A percentile compares a stretch with the other conserved stretches of the same genome.
Conservation (phyloP, 2,888 invertebrate genomes). For the Chirona hameri region DNA sequence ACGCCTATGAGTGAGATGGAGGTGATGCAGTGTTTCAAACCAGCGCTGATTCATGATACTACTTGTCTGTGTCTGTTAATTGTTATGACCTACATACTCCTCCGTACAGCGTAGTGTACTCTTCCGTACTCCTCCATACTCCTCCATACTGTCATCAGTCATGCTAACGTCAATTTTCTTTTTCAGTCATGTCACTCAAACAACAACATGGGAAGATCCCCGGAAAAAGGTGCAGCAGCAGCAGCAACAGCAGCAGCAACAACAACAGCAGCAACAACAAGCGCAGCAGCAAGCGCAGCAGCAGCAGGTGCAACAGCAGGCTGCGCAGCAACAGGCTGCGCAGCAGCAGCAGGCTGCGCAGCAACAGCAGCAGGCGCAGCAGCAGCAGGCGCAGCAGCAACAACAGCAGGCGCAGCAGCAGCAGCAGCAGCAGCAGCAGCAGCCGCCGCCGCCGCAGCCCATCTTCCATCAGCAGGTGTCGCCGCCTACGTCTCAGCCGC, state of each 20-base stretch:
- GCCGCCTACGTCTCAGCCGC: slow-evolving; percentile 10
- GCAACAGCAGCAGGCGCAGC: slow-evolving; percentile 38
- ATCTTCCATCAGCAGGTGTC: slow-evolving; percentile 3
- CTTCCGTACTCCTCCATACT: too few relatives aligned
- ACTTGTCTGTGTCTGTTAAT: too few relatives aligned
- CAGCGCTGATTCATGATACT: too few relatives aligned
- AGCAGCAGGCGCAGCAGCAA: slow-evolving; percentile 25
- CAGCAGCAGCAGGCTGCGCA: slow-evolving; percentile 29
- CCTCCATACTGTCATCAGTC: too few relatives aligned
- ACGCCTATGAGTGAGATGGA: too few relatives aligned
- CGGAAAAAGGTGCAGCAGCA: slow-evolving; percentile 71
- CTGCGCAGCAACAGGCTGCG: not conserved
- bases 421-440: too few relatives aligned
- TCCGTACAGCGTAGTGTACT: too few relatives aligned
- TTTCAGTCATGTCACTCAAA: slow-evolving; percentile 76
- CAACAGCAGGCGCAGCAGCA: too few relatives aligned
- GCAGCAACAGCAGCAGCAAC: slow-evolving; percentile 45
- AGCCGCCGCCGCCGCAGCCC: slow-evolving; percentile 23
- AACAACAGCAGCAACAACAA: slow-evolving; percentile 40
- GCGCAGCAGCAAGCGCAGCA: slow-evolving; percentile 38
- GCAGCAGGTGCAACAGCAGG: slow-evolving; percentile 25
- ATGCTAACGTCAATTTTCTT: slow-evolving; percentile 40
- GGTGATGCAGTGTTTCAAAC: too few relatives aligned
- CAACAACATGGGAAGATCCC: slow-evolving; percentile 89
- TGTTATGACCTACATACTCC: too few relatives aligned